Evolutionary conservation across 2,113 vertebrate species (phyloP).

Genomic region (Syngnathus scovelli): DNA sequence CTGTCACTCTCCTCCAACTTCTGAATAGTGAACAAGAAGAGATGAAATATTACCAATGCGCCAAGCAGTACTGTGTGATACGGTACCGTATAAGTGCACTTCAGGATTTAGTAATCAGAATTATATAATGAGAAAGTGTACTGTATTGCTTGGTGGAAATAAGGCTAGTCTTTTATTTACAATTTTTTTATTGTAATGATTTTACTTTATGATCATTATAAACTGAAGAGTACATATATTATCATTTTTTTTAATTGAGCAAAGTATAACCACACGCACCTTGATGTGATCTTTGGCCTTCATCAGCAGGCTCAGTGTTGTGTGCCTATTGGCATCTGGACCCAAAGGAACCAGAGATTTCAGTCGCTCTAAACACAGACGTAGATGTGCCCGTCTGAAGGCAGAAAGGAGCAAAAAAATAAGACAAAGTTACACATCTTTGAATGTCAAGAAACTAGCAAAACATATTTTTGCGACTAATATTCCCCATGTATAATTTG

Average conservation of each 20-base stretch:
- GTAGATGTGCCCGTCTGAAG: conserved; percentile 84
- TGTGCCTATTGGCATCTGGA: conserved; percentile 83
- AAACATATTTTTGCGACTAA: background rate
- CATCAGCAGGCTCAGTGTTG: conserved; percentile 89
- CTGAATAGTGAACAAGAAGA: conserved; percentile 50
- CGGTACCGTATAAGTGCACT: background rate
- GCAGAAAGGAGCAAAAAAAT: conserved; percentile 1
- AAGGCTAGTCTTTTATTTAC: background rate
- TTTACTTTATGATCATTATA: background rate
- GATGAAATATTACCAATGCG: background rate
- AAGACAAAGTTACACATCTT: conserved; percentile 1
- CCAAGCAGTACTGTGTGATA: no score
- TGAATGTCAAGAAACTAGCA: background rate
- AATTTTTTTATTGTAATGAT: background rate
- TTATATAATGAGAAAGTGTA: background rate
- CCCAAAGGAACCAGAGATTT: conserved; percentile 88
- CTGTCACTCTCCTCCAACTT: conserved; percentile 87
- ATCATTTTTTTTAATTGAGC: background rate
- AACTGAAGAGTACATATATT: background rate
- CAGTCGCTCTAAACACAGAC: conserved; percentile 89
- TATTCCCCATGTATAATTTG: background rate
- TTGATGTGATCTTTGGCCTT: conserved; percentile 91
- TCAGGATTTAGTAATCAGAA: background rate
- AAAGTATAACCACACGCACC: conserved; percentile 61
- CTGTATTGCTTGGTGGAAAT: background rate